Evolutionary conservation across 1,140 invertebrate genomes (phyloP).

Genomic region (Spodoptera frugiperda): DNA sequence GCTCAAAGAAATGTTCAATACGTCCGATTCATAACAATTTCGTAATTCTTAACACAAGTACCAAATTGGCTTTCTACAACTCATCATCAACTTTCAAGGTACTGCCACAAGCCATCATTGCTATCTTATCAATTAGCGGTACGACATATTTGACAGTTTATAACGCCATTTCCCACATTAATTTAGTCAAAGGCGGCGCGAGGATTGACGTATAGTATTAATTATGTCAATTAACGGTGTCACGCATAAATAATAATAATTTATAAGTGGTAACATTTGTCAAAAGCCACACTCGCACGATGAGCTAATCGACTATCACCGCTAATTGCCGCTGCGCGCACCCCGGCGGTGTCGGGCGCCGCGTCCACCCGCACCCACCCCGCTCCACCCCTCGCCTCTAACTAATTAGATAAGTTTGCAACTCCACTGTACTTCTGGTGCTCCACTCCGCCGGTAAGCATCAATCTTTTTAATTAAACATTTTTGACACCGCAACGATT

Average conservation of each 20-base stretch:
- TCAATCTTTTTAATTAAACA: conserved; percentile 86
- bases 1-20: too few species aligned
- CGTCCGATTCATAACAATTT: too few species aligned
- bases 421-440: conserved; percentile 84
- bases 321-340: conserved; percentile 78
- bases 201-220: conserved; percentile 59
- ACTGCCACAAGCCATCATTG: background rate
- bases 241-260: conserved; percentile 83
- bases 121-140: conserved; percentile 21
- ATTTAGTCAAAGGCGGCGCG: conserved; percentile 27
- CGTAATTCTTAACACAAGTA: too few species aligned
- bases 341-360: conserved; percentile 49
- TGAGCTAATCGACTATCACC: conserved; percentile 86
- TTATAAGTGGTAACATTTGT: conserved; percentile 83
- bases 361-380: conserved; percentile 29
- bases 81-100: too few species aligned
- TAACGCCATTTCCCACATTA: background rate
- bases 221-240: conserved; percentile 80
- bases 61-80: too few species aligned
- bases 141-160: conserved; percentile 6
- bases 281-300: conserved; percentile 85
- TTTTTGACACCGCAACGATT: conserved; percentile 84
- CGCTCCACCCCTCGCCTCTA: conserved; percentile 60
- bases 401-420: conserved; percentile 86
- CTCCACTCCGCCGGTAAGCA: conserved; percentile 81